A percentile compares a stretch with the other conserved stretches of the same genome.
Conservation (phyloP, 2,888 invertebrate genomes). For the Athrips mouffetella region DNA sequence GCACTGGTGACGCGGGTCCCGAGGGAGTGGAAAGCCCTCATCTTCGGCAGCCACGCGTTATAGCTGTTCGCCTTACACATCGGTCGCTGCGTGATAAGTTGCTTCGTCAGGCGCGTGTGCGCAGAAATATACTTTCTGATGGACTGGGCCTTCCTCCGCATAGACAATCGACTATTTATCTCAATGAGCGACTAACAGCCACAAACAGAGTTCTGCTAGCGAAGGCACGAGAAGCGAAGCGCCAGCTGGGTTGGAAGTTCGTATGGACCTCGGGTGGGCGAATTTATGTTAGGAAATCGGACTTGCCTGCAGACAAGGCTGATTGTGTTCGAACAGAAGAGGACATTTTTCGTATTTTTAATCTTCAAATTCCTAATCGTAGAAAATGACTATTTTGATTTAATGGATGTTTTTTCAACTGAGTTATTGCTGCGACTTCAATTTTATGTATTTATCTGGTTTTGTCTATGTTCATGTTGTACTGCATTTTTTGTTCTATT, state of each 20-base stretch:
- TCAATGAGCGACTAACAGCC: neutral
- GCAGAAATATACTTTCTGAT: neutral
- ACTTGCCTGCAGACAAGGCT: neutral
- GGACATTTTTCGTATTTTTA: neutral
- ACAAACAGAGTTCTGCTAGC: neutral
- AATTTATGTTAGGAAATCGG: neutral
- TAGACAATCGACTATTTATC: neutral
- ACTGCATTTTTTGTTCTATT: no score
- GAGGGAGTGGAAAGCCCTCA: no score
- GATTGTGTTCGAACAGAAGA: neutral
- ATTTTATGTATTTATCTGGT: no score
- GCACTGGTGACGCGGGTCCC: no score
- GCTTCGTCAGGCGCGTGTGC: neutral
- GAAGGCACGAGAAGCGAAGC: neutral
- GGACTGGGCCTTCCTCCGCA: neutral
- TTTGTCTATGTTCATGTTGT: no score
- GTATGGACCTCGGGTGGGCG: neutral
- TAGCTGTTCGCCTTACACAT: neutral
- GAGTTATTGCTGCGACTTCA: no score
- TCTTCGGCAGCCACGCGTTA: neutral
- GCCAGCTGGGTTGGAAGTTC: neutral
- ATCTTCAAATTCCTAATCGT: no score
- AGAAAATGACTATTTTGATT: no score
- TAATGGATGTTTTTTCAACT: no score
- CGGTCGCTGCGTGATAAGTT: neutral